A percentile compares a stretch with the other conserved stretches of the same genome.
Evolutionary conservation across 2,797 vertebrate species (phyloP).

Genomic region (Sebastes oblongus): DNA sequence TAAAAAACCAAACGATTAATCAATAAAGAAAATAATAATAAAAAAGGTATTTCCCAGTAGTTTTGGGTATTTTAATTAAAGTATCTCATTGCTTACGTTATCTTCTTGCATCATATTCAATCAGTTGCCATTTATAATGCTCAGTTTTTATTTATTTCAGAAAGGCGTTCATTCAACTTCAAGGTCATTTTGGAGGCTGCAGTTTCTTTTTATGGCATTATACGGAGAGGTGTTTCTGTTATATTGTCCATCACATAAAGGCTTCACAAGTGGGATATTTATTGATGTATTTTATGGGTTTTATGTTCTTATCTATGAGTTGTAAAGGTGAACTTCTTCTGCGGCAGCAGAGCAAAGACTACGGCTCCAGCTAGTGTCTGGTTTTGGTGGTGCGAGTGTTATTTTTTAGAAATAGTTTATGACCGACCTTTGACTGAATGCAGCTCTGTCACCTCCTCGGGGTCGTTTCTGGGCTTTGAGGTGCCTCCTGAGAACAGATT

Average conservation of each 20-base stretch:
- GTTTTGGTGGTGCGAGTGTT: not conserved
- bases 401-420: no score
- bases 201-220: not conserved
- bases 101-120: not conserved
- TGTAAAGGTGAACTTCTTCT: no score
- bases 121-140: not conserved
- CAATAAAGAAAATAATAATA: not conserved
- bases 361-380: conserved; percentile 27
- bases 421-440: conserved; percentile 65
- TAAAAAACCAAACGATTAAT: not conserved
- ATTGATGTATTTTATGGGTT: no score
- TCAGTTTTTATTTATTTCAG: no score
- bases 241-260: no score
- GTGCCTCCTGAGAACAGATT: conserved; percentile 24
- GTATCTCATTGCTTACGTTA: not conserved
- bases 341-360: no score
- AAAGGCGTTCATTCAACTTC: no score
- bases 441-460: conserved; percentile 61
- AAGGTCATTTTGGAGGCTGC: no score
- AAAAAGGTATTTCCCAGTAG: not conserved
- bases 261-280: no score
- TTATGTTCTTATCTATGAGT: not conserved
- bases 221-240: not conserved
- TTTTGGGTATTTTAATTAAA: not conserved
- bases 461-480: not conserved